Base-by-base conservation (phyloP, 2,113 vertebrate species). In the Labrus mixtus region DNA sequence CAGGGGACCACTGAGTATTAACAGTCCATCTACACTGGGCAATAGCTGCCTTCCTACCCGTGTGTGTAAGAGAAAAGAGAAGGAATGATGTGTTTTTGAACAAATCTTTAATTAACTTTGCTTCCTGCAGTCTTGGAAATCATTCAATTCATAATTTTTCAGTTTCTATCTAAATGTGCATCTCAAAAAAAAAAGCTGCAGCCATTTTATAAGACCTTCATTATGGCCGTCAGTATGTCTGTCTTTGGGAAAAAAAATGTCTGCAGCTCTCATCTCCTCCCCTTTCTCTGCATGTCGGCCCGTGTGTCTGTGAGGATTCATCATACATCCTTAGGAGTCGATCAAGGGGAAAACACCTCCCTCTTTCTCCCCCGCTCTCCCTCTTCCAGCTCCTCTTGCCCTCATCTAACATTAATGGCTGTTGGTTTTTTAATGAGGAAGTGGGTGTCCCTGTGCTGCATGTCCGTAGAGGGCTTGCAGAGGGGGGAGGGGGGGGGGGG, bases 351-450 rank as follows among this genome's bases (percentile, higher is more conserved):
- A 91, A 91, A 89, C 89, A 85, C 90, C 90, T 85, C 89, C 88
- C 84, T 79, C 69, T 64, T 78, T 17, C 56, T 17, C 23, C 23
- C 65, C 64, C 36, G 41, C 78, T 68, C 74, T 82, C 61, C 76
- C 88, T 92, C 84, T 86, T 87, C 84, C 80, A 85, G 89, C 87
- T 91, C 82, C 77, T 90, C 86, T 90, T 87, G 71, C 87, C 89
- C 87, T 95, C 93, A 96, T 94, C 91, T 90, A 95, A 95, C 93
- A 95, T 96, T 94, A 94, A 95, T 94, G 86, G 77, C 60, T 87
- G 84, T 86, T 94, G 93, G 84, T 94, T 93, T 95, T 95, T 92
- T 93, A 95, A 96, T 92, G 84, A 90, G 83, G 88, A 93, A 88
- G 85, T 91, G 87, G 86, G 80, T 86, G 90, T 94, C 91, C 89